Evolutionary conservation across 2,888 invertebrate species (phyloP), one percentile per base, ranked within the genome.

Genomic region (Drosophila koepferae): DNA sequence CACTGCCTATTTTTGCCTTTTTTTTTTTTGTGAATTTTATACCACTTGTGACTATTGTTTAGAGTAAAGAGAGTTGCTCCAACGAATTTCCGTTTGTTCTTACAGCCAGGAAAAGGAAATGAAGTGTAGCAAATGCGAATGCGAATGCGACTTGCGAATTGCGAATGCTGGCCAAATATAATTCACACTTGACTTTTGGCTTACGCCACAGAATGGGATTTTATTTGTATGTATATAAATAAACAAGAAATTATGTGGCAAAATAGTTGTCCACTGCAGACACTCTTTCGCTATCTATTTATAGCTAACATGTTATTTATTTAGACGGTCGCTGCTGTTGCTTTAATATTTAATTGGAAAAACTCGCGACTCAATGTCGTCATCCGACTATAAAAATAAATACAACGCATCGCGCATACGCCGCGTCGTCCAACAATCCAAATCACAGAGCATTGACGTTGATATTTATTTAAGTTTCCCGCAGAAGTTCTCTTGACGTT

Each of bases 281-380:
- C 67, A 41, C 59, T 41, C 46, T 31, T 49, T 18, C 8, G 44
- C 14, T 34, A 2, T 18, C 63, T 79, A 74, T 79, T 70, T 74
- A 79, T 79, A 77, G 63, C n/a, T n/a, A 44, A 1, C 5, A 2
- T 34, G 62, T 60, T 74, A 79, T 79, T 71, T 79, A 71, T 79
- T 67, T 56, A 48, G 67, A 62, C 41, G 44, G 49, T 43, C 60
- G 58, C 51, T 36, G 61, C 16, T 6, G 23, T 5, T 59, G 73
- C 71, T 73, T 76, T 69, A 74, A 73, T 61, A 78, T 78, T 87
- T 89, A 87, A 86, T 85, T 85, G 80, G 79, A 88, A 82, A 82
- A 76, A 79, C 82, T 76, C 74, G 82, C 80, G 41, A 49, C 70
- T 66, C 86, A 89, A 89, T 89, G 88, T 87, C 86, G 89, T 87